Conservation (phyloP, 2,888 invertebrate genomes). For the Axea sp. region DNA sequence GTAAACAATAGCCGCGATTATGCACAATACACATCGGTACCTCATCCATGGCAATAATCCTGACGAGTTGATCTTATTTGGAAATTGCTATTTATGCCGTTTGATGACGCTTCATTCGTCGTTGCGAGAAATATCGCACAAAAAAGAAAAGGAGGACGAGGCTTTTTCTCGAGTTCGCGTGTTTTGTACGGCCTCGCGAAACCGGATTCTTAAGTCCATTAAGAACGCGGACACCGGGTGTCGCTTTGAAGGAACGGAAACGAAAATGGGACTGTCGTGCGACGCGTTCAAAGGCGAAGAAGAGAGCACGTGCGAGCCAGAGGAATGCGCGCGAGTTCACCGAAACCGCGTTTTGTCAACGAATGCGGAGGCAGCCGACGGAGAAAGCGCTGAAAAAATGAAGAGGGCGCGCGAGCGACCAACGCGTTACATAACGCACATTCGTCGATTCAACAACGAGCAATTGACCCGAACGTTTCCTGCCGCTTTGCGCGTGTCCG, state of each 20-base stretch:
- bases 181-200: constrained; percentile 70
- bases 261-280: neutral
- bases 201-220: too few species aligned
- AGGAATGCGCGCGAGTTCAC: too few species aligned
- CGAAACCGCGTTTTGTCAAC: constrained; percentile 22
- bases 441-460: neutral
- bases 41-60: constrained; percentile 65
- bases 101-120: constrained; percentile 54
- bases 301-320: too few species aligned
- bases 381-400: constrained; percentile 2
- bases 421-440: constrained; percentile 30
- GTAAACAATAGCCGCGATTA: too few species aligned
- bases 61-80: constrained; percentile 28
- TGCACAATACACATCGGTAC: too few species aligned
- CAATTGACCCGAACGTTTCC: constrained; percentile 12
- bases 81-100: constrained; percentile 44
- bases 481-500: constrained; percentile 18
- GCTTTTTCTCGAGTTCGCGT: constrained; percentile 32
- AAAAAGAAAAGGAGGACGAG: too few species aligned
- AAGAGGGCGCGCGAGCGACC: constrained; percentile 13
- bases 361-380: constrained; percentile 6
- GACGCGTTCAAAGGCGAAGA: constrained; percentile 15
- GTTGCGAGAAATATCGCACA: neutral
- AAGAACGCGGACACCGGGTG: too few species aligned
- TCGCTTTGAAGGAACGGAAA: too few species aligned